A percentile compares a stretch with the other conserved stretches of the same genome.
These are phyloP conservation scores for Toxotes chatareus DNA, from an alignment of 2,113 vertebrate genomes.

Conservation along the genomic window DNA sequence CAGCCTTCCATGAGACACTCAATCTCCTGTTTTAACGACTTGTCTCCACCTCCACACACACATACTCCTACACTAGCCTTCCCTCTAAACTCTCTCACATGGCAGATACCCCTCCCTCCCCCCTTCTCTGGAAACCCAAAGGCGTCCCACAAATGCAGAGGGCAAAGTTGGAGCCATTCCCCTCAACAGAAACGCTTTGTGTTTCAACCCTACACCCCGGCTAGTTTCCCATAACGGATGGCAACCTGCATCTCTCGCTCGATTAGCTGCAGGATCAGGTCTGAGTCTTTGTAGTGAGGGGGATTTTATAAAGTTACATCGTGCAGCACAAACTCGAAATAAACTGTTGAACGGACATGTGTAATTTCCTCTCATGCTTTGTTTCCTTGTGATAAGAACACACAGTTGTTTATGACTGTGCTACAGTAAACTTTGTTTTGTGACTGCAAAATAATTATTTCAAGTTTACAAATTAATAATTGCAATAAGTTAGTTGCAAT, in stretches of 20 bases:
- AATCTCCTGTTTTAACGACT: slow-evolving; percentile 60
- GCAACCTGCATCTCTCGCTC: not conserved
- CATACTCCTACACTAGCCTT: not conserved
- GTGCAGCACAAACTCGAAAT: not conserved
- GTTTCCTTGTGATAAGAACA: not conserved
- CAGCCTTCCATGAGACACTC: slow-evolving; percentile 48
- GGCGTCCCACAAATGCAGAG: slow-evolving; percentile 15
- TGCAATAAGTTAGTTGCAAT: not conserved
- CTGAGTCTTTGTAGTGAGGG: fast-evolving
- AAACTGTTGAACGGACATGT: not conserved
- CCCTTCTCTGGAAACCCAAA: not conserved
- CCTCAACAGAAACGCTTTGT: slow-evolving; percentile 28
- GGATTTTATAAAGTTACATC: slow-evolving; percentile 8
- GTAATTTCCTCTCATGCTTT: not conserved
- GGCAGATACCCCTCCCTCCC: not conserved
- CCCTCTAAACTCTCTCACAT: slow-evolving; percentile 38
- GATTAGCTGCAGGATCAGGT: not conserved
- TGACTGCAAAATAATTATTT: not conserved
- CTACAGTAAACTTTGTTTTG: not conserved
- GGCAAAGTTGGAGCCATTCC: not conserved
- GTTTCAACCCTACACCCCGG: not conserved
- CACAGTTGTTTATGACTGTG: not conserved
- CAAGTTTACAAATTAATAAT: not conserved
- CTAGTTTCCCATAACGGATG: not conserved
- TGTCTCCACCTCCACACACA: slow-evolving; percentile 20